These are phyloP conservation scores for Poeciliopsis presidionis DNA, from an alignment of 2,797 vertebrate genomes.

Conservation along the genomic window DNA sequence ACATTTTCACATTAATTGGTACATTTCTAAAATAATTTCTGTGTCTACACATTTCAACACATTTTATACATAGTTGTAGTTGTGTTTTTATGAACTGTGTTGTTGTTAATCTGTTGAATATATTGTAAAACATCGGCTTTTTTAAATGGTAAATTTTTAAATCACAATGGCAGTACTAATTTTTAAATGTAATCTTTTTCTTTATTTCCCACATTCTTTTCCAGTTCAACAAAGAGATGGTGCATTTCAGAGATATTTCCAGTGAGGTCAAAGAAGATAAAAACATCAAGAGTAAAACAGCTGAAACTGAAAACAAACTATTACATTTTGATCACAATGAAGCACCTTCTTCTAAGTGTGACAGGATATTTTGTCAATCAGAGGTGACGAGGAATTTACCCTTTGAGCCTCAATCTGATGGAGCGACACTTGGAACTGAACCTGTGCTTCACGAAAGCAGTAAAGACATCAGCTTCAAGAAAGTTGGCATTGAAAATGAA, in stretches of 20 bases:
- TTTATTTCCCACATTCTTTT: conserved; percentile 33
- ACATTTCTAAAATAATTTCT: neutral
- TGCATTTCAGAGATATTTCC: conserved; percentile 15
- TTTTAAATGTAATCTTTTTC: neutral
- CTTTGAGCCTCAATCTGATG: conserved; percentile 26
- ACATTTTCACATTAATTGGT: neutral
- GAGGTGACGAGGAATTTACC: conserved; percentile 34
- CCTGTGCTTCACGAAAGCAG: conserved; percentile 18
- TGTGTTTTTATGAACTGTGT: neutral
- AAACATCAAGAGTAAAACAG: conserved; percentile 17
- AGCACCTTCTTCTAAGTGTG: conserved; percentile 34
- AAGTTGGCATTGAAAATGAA: conserved; percentile 25
- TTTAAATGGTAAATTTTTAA: neutral
- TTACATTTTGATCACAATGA: conserved; percentile 10
- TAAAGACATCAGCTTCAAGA: conserved; percentile 5
- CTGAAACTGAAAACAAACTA: conserved; percentile 25
- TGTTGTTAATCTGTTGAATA: neutral
- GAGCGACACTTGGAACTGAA: conserved; percentile 4
- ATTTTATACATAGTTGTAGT: neutral
- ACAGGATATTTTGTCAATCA: conserved; percentile 39
- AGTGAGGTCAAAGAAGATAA: conserved; percentile 27
- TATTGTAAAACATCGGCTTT: neutral
- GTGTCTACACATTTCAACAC: neutral
- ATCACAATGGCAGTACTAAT: neutral
- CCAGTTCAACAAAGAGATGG: conserved; percentile 57